Base-by-base conservation (phyloP, 2,113 vertebrate genomes). In the Morphnarchus princeps region DNA sequence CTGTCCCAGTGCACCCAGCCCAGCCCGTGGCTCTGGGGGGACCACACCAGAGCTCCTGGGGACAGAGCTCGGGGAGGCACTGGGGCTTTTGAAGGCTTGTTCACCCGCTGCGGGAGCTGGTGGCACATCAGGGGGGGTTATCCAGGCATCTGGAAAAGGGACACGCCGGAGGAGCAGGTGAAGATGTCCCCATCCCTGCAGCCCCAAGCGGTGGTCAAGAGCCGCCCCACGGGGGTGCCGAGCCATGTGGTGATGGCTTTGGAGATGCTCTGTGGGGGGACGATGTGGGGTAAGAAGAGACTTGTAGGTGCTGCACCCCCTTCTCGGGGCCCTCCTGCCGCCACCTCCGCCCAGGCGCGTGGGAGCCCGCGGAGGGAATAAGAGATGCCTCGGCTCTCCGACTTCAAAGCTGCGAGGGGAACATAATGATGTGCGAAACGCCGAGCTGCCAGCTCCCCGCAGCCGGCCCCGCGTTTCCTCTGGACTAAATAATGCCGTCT, bases 401-500 rank as follows among this genome's bases (percentile, higher is more conserved):
- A 92, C 93, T 96, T 95, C 95, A 92, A 96, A 97, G 95, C 87
- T 47, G 45, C 1, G 31, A 81, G 66, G 80, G 90, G 91, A 92
- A 87, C 89, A 89, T 96, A 97, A 96, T 94, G 96, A 96, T 89
- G 96, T 98, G 96, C 9, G 80, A 96, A 73, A 71, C 15, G 58
- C 87, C 2, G 71, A 82, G 87, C 96, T 96, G 97, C 95, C 97
- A 96, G 96, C 80, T 88, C 87, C 84, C 95, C 10, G 26, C 4
- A 10, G 89, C 96, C 19, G 57, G 94, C 81, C 87, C 92, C 87
- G 36, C 36, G 40, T 74, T 92, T 92, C 96, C 95, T 96, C 92
- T 66, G 87, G 95, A 96, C 94, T 67, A 87, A 93, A 81, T 78
- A 96, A 95, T 74, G 83, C 81, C 3, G 43, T 55, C 96, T 93